Conservation (phyloP, 2,888 invertebrate genomes). For the Platycheirus rosarum region DNA sequence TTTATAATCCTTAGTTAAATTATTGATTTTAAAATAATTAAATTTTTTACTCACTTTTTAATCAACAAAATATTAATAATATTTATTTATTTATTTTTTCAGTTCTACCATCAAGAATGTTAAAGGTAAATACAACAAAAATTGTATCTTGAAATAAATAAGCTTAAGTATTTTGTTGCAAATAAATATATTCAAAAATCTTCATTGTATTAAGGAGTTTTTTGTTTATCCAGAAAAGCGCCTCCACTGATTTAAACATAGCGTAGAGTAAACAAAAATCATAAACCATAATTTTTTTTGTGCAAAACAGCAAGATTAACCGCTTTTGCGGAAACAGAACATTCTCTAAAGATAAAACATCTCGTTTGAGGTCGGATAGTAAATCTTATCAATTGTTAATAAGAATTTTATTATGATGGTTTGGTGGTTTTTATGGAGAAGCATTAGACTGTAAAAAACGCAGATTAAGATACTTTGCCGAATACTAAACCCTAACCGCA, state of each 20-base stretch:
- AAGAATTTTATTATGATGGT: slow-evolving; percentile 13
- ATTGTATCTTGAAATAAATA: background rate
- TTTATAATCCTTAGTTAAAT: no score
- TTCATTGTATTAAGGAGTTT: no score
- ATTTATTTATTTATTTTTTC: background rate
- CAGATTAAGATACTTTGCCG: slow-evolving; percentile 1
- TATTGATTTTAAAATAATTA: no score
- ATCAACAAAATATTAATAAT: background rate
- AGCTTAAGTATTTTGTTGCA: background rate
- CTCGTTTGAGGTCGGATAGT: slow-evolving; percentile 11
- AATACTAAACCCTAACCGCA: background rate
- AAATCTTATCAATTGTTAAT: slow-evolving; percentile 27
- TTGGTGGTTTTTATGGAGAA: background rate
- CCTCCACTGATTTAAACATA: no score
- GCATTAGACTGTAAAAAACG: slow-evolving; percentile 25
- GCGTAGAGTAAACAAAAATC: no score
- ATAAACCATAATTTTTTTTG: no score
- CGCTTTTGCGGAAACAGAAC: slow-evolving; percentile 1
- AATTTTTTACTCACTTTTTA: no score
- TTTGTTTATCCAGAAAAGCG: no score
- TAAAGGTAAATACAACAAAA: slow-evolving; percentile 23
- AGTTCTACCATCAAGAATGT: slow-evolving; percentile 17
- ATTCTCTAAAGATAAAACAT: slow-evolving; percentile 1
- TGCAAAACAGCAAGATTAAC: background rate
- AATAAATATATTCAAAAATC: no score